Evolutionary conservation across 2,888 invertebrate genomes (phyloP).

Genomic region (Halocaridina rubra): DNA sequence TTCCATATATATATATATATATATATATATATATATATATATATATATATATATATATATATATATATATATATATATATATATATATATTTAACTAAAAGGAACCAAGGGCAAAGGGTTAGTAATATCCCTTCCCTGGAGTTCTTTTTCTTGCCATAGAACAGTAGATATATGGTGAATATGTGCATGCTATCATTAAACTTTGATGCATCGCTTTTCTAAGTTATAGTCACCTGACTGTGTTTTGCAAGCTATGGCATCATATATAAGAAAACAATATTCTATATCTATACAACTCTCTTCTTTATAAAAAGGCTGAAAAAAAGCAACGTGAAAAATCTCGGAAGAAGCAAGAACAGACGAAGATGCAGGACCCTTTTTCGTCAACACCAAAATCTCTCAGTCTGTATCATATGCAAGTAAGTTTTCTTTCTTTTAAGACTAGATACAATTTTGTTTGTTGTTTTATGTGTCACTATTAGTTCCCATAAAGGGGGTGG

Average conservation of each 20-base stretch:
- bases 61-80: too few species aligned
- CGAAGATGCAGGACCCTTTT: neutral
- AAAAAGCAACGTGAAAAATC: constrained; percentile 12
- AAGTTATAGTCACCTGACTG: neutral
- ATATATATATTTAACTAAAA: too few species aligned
- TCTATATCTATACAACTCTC: neutral
- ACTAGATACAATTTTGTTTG: too few species aligned
- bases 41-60: too few species aligned
- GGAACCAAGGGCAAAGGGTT: too few species aligned
- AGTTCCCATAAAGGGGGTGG: too few species aligned
- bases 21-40: too few species aligned
- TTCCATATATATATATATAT: too few species aligned
- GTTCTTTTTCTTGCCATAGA: neutral
- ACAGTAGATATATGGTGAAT: neutral
- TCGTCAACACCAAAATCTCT: neutral
- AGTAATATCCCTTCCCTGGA: too few species aligned
- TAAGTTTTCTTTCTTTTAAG: neutral
- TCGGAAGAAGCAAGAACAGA: neutral
- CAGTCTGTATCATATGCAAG: constrained; percentile 34
- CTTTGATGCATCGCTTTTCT: neutral
- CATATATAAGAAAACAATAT: neutral
- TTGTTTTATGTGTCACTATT: too few species aligned
- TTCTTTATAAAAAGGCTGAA: neutral
- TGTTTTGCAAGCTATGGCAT: neutral
- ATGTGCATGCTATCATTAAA: neutral